Evolutionary conservation across 2,888 invertebrate genomes (phyloP).

Genomic region (Emmelina monodactyla): DNA sequence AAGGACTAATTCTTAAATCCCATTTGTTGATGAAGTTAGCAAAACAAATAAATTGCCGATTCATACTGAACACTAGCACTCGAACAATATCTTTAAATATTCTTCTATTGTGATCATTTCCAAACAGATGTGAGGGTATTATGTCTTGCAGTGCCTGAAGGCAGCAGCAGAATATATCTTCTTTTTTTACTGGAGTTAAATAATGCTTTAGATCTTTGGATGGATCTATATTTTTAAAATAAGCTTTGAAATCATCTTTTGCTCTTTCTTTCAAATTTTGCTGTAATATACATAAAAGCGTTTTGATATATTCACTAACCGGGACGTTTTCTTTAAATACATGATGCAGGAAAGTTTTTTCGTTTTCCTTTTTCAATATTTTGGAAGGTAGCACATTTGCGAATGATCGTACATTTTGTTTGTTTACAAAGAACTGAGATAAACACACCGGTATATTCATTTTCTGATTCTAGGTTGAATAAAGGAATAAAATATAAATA

Average conservation of each 20-base stretch:
- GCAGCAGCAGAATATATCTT: slow-evolving; percentile 27
- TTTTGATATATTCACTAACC: slow-evolving; percentile 23
- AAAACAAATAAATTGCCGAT: slow-evolving; percentile 35
- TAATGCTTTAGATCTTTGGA: slow-evolving; percentile 11
- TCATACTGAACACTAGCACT: slow-evolving; percentile 40
- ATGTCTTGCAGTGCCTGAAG: slow-evolving; percentile 30
- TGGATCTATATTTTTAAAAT: slow-evolving; percentile 21
- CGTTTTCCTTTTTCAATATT: slow-evolving; percentile 24
- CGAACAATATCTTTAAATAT: slow-evolving; percentile 32
- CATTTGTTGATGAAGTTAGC: slow-evolving; percentile 29
- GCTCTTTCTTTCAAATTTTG: slow-evolving; percentile 23
- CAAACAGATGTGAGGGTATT: slow-evolving; percentile 37
- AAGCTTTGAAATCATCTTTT: slow-evolving; percentile 34
- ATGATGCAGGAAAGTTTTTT: slow-evolving; percentile 19
- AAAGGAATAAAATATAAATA: no score
- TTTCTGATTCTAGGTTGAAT: slow-evolving; percentile 1
- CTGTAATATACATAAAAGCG: background rate
- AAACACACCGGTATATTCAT: slow-evolving; percentile 35
- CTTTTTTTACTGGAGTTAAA: slow-evolving; percentile 30
- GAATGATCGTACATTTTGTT: slow-evolving; percentile 46
- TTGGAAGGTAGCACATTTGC: slow-evolving; percentile 31
- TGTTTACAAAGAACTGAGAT: slow-evolving; percentile 43
- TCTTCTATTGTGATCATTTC: slow-evolving; percentile 34
- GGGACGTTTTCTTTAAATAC: slow-evolving; percentile 24
- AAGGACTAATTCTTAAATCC: slow-evolving; percentile 29